Evolutionary conservation across 2,797 vertebrate genomes (phyloP), one percentile per base, ranked within the genome.

Genomic region (Urosaurus nigricauda): DNA sequence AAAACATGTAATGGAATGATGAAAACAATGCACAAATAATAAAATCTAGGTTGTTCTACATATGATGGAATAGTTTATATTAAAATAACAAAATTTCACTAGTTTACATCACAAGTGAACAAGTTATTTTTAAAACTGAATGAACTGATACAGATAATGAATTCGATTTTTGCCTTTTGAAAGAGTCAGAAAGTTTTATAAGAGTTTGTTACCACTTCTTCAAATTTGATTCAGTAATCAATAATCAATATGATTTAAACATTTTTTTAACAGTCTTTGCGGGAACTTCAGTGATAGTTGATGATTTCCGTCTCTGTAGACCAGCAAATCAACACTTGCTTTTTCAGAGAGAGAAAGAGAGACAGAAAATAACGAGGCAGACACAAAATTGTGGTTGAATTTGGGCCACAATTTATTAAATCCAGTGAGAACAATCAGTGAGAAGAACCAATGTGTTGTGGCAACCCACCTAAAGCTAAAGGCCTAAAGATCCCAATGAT

Each of bases 1-100:
- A 89, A 90, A 86, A 40, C 2, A 32, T 92, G 24, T 14, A 53
- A 4, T 68, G 24, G 70, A 56, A 14, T 74, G 79, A 88, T 92
- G 79, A 53, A 2, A 93, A 0, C 0, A 83, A 16, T 79, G 63
- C 63, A 89, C 9, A 81, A 87, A 87, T 56, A 91, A 87, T 84
- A 84, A 92, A 43, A n/a, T 43, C 37, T 77, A 92, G 1, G 35
- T 56, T 5, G 75, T 60, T 6, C 3, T 4, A 4, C 2, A 51
- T 0, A 19, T 14, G 0, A 9, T 1, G 84, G 37, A 19, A 43
- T 19, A 70, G 1, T 21, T 2, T 35, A 24, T 58, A 2, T 81
- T 89, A 71, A 80, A 13, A 43, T 9, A 3, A 26, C 8, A 9
- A 37, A 2, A 17, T 74, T 73, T 37, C 26, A 43, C 8, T 73